Evolutionary conservation across 2,888 invertebrate genomes (phyloP), one percentile per base, ranked within the genome.

Genomic region (Sussaba pulchella): DNA sequence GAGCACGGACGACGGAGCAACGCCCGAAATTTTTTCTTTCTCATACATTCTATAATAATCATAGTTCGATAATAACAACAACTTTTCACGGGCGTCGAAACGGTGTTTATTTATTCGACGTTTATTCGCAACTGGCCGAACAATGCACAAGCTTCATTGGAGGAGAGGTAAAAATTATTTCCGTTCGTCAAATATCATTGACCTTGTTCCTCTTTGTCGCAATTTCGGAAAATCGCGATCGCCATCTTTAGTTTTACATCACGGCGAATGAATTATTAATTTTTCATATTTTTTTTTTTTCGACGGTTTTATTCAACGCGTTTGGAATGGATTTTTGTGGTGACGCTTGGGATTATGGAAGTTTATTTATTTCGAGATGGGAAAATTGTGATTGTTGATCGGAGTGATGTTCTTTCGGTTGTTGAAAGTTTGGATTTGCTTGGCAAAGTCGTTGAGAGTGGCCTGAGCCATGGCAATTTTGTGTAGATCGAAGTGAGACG

Each of bases 101-200:
- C n/a, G 43, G 63, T 77, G 78, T 50, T 36, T 63, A 31, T 66
- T 50, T 43, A 45, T 17, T 76, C 26, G 72, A 47, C 26, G 61
- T 50, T 45, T 69, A 79, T 63, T 74, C 69, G 52, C 75, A 54
- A 66, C 45, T 54, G 69, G 73, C 78, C 76, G 81, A 81, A 84
- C 79, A 84, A 85, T 85, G 84, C 82, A 80, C 69, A 84, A 72
- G 83, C 80, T 85, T 57, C 84, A 84, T 80, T 82, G 78, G 76
- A 81, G 70, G 75, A 77, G 82, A 83, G 84, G 84, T 84, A 84
- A 79, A 74, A 36, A 52, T 63, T 47, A 43, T 21, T 24, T 57
- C 57, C 43, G 43, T 26, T 63, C 63, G 67, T 39, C n/a, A n/a
- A n/a, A 36, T 75, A 73, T n/a, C 69, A 67, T 79, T 78, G 82